Conservation (phyloP, 2,113 vertebrate species). For the Zapus hudsonius region DNA sequence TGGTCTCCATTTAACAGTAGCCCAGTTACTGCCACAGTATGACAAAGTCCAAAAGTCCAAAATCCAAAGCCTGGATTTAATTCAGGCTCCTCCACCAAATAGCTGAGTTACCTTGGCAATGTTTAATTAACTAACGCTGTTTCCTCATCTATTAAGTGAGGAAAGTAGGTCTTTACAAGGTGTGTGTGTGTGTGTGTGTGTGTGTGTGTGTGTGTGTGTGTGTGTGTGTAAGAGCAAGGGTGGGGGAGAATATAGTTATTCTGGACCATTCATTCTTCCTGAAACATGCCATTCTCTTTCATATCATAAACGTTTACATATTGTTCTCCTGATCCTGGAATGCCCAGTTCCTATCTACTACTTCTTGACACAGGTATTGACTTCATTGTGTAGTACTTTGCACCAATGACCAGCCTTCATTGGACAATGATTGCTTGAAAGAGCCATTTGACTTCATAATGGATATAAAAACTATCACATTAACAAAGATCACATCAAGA, state of each 20-base stretch:
- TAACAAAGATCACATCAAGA: not conserved
- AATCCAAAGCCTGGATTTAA: not conserved
- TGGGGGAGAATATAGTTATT: not conserved
- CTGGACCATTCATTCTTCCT: not conserved
- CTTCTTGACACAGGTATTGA: not conserved
- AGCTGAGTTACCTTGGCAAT: not conserved
- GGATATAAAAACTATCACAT: not conserved
- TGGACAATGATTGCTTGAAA: not conserved
- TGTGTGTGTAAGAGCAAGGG: no score
- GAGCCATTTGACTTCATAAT: conserved; percentile 35
- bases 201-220: not conserved
- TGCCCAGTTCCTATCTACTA: not conserved
- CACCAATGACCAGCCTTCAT: not conserved
- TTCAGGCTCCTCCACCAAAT: not conserved
- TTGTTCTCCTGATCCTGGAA: not conserved
- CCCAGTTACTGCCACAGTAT: not conserved
- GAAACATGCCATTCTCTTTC: not conserved
- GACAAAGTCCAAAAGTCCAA: not conserved
- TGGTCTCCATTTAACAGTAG: not conserved
- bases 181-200: no score
- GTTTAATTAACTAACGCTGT: not conserved
- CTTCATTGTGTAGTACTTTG: not conserved
- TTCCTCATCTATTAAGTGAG: not conserved
- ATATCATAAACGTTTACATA: not conserved
- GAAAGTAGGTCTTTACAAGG: not conserved